Percentiles rank a stretch among this genome's conserved stretches.
These are phyloP conservation scores for Characodon lateralis DNA, from an alignment of 2,797 vertebrate species.

Conservation along the genomic window DNA sequence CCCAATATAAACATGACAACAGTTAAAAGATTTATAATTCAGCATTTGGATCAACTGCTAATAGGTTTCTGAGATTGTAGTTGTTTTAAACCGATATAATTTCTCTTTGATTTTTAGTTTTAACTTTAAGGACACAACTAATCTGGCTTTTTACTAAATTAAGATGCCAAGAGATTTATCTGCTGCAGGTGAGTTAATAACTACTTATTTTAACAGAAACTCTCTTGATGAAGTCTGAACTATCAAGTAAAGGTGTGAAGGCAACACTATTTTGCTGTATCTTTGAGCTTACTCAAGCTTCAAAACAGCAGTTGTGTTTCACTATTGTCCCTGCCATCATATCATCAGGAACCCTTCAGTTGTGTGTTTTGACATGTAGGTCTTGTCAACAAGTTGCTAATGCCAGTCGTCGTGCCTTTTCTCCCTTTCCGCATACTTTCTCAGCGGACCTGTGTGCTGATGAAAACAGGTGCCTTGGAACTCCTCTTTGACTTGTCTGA, in stretches of 20 bases:
- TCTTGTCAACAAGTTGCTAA: slow-evolving; percentile 65
- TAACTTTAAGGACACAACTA: background rate
- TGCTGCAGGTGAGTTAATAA: background rate
- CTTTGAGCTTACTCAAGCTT: background rate
- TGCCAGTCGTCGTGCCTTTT: slow-evolving; percentile 13
- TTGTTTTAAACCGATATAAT: background rate
- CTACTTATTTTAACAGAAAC: background rate
- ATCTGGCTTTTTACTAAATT: background rate
- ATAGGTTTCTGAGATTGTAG: background rate
- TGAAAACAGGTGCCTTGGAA: slow-evolving; percentile 63
- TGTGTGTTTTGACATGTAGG: slow-evolving; percentile 45
- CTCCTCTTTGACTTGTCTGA: slow-evolving; percentile 61
- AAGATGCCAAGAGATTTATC: background rate
- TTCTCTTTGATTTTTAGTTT: background rate
- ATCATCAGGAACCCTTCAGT: slow-evolving; percentile 38
- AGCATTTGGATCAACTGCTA: background rate
- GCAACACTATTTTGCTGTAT: background rate
- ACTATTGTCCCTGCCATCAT: slow-evolving; percentile 28
- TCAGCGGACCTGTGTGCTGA: slow-evolving; percentile 48
- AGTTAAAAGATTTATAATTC: background rate
- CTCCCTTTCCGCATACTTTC: slow-evolving; percentile 40
- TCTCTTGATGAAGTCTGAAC: background rate
- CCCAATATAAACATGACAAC: background rate
- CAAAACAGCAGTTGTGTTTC: background rate
- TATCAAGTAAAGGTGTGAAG: background rate